Evolutionary conservation across 2,888 invertebrate genomes (phyloP).

Genomic region (Melinaea marsaeus): DNA sequence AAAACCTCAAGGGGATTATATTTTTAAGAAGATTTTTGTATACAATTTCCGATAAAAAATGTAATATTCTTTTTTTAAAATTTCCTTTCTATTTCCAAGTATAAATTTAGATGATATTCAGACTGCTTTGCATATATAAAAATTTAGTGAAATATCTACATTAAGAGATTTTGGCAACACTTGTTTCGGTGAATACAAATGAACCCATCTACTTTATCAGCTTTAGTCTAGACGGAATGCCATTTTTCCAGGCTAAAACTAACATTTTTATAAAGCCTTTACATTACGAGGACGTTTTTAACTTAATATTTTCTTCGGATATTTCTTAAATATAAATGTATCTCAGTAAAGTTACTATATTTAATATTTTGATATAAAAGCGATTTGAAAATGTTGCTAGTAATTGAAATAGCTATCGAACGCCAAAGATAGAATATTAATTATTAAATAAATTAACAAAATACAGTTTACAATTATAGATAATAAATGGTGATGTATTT

Average conservation of each 20-base stretch:
- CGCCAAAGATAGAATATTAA: no score
- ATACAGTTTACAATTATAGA: no score
- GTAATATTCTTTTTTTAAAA: slow-evolving; percentile 10
- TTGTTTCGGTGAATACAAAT: slow-evolving; percentile 31
- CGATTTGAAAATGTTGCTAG: no score
- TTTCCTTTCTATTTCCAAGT: slow-evolving; percentile 4
- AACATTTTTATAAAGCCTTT: slow-evolving; percentile 8
- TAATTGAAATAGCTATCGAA: no score
- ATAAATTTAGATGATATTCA: slow-evolving; percentile 7
- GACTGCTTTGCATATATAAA: slow-evolving; percentile 20
- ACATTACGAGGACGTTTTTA: neutral
- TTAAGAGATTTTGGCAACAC: slow-evolving; percentile 33
- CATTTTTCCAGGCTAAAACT: slow-evolving; percentile 25
- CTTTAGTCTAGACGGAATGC: slow-evolving; percentile 28
- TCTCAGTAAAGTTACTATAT: no score
- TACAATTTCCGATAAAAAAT: slow-evolving; percentile 5
- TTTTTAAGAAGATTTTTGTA: slow-evolving; percentile 4
- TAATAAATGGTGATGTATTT: no score
- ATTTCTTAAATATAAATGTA: no score
- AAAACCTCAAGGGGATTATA: slow-evolving; percentile 44
- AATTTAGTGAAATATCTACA: slow-evolving; percentile 22
- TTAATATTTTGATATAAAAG: no score
- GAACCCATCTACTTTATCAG: slow-evolving; percentile 28
- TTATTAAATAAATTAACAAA: no score
- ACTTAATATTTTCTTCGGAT: neutral